Evolutionary conservation across 1,140 invertebrate species (phyloP).

Genomic region (Holcopasites calliopsidis): DNA sequence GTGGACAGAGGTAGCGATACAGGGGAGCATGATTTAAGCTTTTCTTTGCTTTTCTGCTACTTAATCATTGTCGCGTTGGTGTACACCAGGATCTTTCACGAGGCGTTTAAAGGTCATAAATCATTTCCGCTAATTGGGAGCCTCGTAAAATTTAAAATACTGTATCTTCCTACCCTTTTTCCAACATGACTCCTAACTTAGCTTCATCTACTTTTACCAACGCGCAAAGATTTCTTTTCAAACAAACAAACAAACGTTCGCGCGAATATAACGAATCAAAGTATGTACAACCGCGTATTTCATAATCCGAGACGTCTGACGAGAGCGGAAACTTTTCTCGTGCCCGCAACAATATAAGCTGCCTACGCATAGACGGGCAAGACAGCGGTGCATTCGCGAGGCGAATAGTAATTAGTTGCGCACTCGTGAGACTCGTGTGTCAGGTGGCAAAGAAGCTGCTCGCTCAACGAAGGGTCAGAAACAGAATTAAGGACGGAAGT

Average conservation of each 20-base stretch:
- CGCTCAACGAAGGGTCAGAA: conserved; percentile 31
- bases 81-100: not conserved
- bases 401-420: conserved; percentile 51
- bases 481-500: conserved; percentile 2
- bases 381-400: conserved; percentile 16
- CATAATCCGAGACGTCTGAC: not conserved
- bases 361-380: conserved; percentile 19
- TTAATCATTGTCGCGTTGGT: not conserved
- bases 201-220: no score
- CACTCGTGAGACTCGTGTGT: conserved; percentile 17
- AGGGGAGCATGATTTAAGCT: not conserved
- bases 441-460: conserved; percentile 2
- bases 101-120: not conserved
- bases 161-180: no score
- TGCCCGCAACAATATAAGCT: conserved; percentile 41
- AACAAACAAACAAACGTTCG: no score
- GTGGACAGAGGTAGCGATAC: not conserved
- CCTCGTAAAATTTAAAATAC: no score
- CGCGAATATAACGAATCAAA: not conserved
- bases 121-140: not conserved
- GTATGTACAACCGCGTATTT: not conserved
- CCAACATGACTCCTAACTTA: no score
- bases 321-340: conserved; percentile 28
- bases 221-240: no score
- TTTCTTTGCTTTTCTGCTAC: not conserved